Base-by-base conservation (phyloP, 2,797 vertebrate genomes). In the Coracias cyanogaster region DNA sequence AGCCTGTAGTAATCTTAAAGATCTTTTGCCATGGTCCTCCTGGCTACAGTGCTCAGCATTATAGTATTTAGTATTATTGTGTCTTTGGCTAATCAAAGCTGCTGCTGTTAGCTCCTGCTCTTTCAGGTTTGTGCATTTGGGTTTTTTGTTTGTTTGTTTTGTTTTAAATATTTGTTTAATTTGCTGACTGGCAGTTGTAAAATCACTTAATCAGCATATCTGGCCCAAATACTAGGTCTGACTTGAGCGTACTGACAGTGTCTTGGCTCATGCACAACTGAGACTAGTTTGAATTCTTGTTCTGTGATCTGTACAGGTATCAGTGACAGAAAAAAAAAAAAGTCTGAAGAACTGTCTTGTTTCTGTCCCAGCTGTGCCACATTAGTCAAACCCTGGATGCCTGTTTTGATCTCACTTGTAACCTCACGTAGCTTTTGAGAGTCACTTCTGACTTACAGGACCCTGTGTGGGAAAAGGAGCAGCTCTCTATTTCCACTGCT, bases 141-240 rank as follows among this genome's bases (percentile, higher is more conserved):
- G 6, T 13, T 78, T n/a, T 71, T 74, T 6, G 54, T 51, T 46
- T 77, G 69, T 95, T 96, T 79, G 16, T 52, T 94, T 88, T 92
- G 48, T 52, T 88, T 89, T 96, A 94, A 85, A 62, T 81, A 78
- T 95, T 96, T 91, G 86, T 95, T 92, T 94, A 90, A 93, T 95
- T 95, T 97, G 90, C 90, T 94, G 91, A 94, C 89, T 96, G 64
- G 82, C 90, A 89, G 61, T 64, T 94, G 57, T 82, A 60, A 83
- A 95, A 95, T 96, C 76, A 89, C 71, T 85, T 95, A 71, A 90
- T 94, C 94, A 94, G 88, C 82, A 87, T 83, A 96, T 96, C 77
- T 95, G 94, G 67, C 77, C 65, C 71, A 93, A 94, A 66, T 90
- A 70, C 62, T n/a, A n/a, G 89, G 48, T 54, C 70, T 80, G 39